These are phyloP conservation scores for Boloria euphrosyne DNA, from an alignment of 2,888 invertebrate genomes.

Conservation along the genomic window DNA sequence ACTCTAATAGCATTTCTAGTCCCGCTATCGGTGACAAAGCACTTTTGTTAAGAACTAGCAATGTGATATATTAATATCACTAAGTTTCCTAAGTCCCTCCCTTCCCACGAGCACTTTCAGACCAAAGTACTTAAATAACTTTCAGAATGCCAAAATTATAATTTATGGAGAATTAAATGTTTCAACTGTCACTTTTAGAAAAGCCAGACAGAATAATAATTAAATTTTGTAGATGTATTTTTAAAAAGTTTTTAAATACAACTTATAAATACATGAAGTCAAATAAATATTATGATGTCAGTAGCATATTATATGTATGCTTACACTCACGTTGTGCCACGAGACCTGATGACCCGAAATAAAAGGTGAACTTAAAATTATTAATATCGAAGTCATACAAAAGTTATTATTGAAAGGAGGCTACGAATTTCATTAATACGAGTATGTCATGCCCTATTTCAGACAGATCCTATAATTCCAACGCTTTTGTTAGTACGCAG, in stretches of 20 bases:
- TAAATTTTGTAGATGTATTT: neutral
- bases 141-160: conserved; percentile 5
- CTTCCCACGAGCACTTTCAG: conserved; percentile 4
- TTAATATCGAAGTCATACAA: no score
- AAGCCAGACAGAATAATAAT: neutral
- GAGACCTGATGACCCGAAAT: no score
- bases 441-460: conserved; percentile 11
- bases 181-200: neutral
- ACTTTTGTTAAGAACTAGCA: conserved; percentile 31
- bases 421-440: conserved; percentile 15
- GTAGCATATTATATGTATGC: no score
- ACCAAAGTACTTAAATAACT: conserved; percentile 1
- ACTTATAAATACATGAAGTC: no score
- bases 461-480: conserved; percentile 7
- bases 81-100: conserved; percentile 20
- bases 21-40: conserved; percentile 25
- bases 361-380: no score
- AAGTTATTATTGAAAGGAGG: neutral
- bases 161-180: neutral
- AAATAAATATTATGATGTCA: no score
- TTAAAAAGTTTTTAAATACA: no score
- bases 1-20: conserved; percentile 6
- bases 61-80: conserved; percentile 27
- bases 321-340: no score
- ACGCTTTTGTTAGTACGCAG: conserved; percentile 1